Conservation (phyloP, 2,797 vertebrate genomes). For the Microchirus variegatus region DNA sequence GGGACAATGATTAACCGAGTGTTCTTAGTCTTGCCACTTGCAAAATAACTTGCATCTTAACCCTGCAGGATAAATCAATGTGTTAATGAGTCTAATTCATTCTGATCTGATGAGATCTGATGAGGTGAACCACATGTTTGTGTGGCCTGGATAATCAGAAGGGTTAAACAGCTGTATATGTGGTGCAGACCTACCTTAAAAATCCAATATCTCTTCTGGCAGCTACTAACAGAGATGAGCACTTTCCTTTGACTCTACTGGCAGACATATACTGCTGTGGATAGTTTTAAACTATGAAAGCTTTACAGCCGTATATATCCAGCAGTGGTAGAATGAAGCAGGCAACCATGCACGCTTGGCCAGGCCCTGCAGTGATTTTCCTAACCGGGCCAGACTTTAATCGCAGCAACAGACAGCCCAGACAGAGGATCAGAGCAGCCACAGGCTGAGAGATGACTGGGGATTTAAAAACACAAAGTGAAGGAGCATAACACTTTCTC, state of each 20-base stretch:
- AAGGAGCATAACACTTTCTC: slow-evolving; percentile 58
- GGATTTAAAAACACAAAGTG: slow-evolving; percentile 51
- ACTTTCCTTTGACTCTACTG: slow-evolving; percentile 1
- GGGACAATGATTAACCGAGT: slow-evolving; percentile 66
- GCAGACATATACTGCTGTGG: slow-evolving; percentile 7
- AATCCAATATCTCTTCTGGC: neutral
- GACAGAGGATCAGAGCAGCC: slow-evolving; percentile 54
- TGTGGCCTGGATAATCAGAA: neutral
- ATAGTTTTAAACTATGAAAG: slow-evolving; percentile 13
- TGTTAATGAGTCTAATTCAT: slow-evolving; percentile 11
- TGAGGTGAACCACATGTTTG: neutral
- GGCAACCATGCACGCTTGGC: slow-evolving; percentile 24
- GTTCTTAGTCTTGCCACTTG: slow-evolving; percentile 25
- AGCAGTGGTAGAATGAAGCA: slow-evolving; percentile 25
- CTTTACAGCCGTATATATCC: slow-evolving; percentile 32
- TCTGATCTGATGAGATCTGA: neutral
- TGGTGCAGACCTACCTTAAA: neutral
- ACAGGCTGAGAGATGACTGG: slow-evolving; percentile 35
- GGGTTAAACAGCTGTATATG: slow-evolving; percentile 3
- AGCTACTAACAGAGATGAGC: neutral
- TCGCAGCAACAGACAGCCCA: slow-evolving; percentile 62
- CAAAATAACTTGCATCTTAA: slow-evolving; percentile 30
- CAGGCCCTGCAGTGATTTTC: slow-evolving; percentile 53
- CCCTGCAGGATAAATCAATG: slow-evolving; percentile 19
- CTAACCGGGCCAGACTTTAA: slow-evolving; percentile 60